These are phyloP conservation scores for Myxocyprinus asiaticus DNA, from an alignment of 2,113 vertebrate genomes.

Conservation along the genomic window DNA sequence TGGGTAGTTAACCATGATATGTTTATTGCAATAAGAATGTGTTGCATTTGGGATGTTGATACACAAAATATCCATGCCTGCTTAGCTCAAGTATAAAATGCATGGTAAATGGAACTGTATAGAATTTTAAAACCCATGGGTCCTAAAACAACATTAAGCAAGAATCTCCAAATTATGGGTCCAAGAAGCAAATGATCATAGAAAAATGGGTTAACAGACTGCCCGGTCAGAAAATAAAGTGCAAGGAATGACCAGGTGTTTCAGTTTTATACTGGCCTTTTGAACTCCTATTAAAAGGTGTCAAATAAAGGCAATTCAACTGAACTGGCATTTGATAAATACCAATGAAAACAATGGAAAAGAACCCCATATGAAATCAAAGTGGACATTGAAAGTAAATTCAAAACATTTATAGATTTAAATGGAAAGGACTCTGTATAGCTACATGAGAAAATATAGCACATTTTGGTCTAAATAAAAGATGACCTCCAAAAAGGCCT, in stretches of 20 bases:
- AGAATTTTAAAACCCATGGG: conserved; percentile 23
- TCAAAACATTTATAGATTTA: conserved; percentile 23
- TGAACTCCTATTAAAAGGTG: conserved; percentile 56
- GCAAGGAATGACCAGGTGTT: conserved; percentile 71
- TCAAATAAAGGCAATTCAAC: conserved; percentile 29
- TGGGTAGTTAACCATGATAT: neutral
- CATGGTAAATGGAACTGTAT: conserved; percentile 20
- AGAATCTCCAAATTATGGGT: neutral
- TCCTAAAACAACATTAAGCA: conserved; percentile 21
- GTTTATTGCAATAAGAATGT: no score
- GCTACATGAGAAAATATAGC: conserved; percentile 2
- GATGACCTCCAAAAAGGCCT: conserved; percentile 51
- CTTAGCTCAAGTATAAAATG: conserved; percentile 16
- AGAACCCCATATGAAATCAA: conserved; percentile 21
- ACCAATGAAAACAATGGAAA: neutral
- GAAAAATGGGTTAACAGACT: conserved; percentile 51
- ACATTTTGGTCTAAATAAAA: conserved; percentile 50
- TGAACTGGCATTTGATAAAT: conserved; percentile 12
- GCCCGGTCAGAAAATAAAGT: conserved; percentile 72
- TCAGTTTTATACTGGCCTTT: conserved; percentile 55
- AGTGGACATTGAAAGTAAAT: conserved; percentile 42
- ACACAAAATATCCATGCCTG: conserved; percentile 25
- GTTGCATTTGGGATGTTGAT: neutral
- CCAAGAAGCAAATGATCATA: neutral
- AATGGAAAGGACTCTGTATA: no score